Evolutionary conservation across 2,113 vertebrate species (phyloP).

Genomic region (Calyptommatus sinebrachiatus): DNA sequence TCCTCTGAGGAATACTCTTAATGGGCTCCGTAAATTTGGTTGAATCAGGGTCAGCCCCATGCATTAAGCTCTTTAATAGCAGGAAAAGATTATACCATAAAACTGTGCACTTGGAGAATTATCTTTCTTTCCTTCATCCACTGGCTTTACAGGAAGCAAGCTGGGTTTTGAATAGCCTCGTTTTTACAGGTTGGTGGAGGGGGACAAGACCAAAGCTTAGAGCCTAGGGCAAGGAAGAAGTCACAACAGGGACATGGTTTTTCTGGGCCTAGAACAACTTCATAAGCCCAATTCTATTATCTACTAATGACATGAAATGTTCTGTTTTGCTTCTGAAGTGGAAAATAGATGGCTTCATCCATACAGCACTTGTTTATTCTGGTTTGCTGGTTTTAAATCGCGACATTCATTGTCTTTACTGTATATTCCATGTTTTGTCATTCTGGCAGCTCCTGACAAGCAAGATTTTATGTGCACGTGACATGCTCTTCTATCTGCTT

Average conservation of each 20-base stretch:
- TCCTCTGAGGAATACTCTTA: background rate
- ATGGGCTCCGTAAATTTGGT: background rate
- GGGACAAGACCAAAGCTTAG: background rate
- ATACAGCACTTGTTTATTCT: too few species aligned
- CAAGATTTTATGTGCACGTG: too few species aligned
- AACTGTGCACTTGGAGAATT: conserved; percentile 21
- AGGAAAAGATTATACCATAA: background rate
- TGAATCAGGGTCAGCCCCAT: background rate
- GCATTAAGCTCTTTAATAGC: conserved; percentile 1
- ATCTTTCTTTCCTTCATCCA: background rate
- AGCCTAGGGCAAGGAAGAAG: background rate
- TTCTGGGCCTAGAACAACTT: background rate
- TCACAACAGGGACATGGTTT: background rate
- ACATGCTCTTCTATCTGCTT: too few species aligned
- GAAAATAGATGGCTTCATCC: background rate
- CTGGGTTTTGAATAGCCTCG: conserved; percentile 31
- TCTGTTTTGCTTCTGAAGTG: background rate
- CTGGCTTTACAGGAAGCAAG: conserved; percentile 22
- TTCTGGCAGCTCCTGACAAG: too few species aligned
- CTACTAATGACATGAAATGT: background rate
- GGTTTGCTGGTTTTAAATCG: too few species aligned
- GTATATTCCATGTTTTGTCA: too few species aligned
- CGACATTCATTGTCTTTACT: too few species aligned
- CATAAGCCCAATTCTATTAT: background rate
- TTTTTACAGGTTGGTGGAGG: conserved; percentile 40